Evolutionary conservation across 2,888 invertebrate genomes (phyloP).

Genomic region (Plagodis dolabraria): DNA sequence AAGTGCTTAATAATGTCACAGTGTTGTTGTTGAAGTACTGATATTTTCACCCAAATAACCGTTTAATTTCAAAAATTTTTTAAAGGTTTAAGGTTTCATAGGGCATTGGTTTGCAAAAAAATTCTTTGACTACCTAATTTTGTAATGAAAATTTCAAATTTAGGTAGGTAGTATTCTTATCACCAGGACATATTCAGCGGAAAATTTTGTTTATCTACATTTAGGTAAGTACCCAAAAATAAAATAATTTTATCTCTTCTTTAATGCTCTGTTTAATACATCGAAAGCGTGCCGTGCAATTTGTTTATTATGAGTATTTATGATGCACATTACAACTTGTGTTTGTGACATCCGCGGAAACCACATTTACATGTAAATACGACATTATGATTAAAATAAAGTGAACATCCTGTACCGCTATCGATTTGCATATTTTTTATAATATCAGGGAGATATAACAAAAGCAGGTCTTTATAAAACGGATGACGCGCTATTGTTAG

Average conservation of each 20-base stretch:
- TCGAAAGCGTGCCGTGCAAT: conserved; percentile 40
- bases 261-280: conserved; percentile 10
- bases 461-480: conserved; percentile 68
- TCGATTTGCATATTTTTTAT: conserved; percentile 85
- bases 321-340: conserved; percentile 72
- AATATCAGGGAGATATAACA: conserved; percentile 77
- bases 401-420: conserved; percentile 79
- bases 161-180: too few relatives aligned
- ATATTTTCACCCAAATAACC: too few relatives aligned
- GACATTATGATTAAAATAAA: conserved; percentile 79
- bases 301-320: conserved; percentile 67
- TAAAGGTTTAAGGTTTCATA: too few relatives aligned
- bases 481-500: conserved; percentile 70
- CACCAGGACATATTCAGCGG: too few relatives aligned
- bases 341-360: conserved; percentile 77
- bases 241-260: background rate
- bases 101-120: too few relatives aligned
- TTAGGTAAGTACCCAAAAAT: background rate
- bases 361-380: conserved; percentile 81
- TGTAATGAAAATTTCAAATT: too few relatives aligned
- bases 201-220: background rate
- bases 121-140: too few relatives aligned
- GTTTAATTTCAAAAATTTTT: too few relatives aligned
- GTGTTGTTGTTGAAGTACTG: too few relatives aligned
- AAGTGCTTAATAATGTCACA: too few relatives aligned